Percentiles rank a stretch among this genome's conserved stretches.
Evolutionary conservation across 1,140 invertebrate species (phyloP).

Genomic region (Drosophila bifasciata): DNA sequence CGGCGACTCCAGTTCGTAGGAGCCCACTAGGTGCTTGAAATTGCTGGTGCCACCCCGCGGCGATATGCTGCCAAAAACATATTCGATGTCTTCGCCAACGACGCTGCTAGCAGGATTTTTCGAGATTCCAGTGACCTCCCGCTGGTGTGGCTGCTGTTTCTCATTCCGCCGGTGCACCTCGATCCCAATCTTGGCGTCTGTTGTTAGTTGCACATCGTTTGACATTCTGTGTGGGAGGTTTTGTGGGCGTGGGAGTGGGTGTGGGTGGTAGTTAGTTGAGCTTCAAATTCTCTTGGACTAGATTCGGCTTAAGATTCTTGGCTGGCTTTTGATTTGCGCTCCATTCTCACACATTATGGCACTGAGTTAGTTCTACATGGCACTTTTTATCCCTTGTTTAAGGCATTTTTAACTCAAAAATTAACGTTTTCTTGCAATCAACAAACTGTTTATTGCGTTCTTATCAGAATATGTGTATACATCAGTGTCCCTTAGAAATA

Average conservation of each 20-base stretch:
- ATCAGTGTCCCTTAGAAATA: no score
- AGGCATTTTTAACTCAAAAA: conserved; percentile 71
- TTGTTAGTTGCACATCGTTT: conserved; percentile 81
- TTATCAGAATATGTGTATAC: conserved; percentile 79
- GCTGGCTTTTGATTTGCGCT: conserved; percentile 61
- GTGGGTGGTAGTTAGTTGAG: neutral
- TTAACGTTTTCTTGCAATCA: conserved; percentile 18
- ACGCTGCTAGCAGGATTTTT: conserved; percentile 40
- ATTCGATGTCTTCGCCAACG: conserved; percentile 58
- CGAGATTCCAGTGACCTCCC: conserved; percentile 31
- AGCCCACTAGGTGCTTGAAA: conserved; percentile 48
- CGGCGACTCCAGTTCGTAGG: conserved; percentile 66
- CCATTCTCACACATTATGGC: conserved; percentile 42
- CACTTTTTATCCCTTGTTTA: conserved; percentile 29
- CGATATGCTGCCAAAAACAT: conserved; percentile 74
- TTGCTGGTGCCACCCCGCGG: conserved; percentile 48
- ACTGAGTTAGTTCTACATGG: conserved; percentile 35
- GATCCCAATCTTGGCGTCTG: conserved; percentile 66
- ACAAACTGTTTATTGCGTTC: conserved; percentile 47
- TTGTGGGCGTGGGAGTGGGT: conserved; percentile 2
- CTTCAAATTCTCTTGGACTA: conserved; percentile 10
- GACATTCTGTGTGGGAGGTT: conserved; percentile 46
- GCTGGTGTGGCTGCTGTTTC: conserved; percentile 33
- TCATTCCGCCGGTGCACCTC: conserved; percentile 50
- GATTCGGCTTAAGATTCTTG: conserved; percentile 14